phyloP scores from a whole-genome alignment of 1,140 invertebrate species.

The Scaptomyza hsui region DNA sequence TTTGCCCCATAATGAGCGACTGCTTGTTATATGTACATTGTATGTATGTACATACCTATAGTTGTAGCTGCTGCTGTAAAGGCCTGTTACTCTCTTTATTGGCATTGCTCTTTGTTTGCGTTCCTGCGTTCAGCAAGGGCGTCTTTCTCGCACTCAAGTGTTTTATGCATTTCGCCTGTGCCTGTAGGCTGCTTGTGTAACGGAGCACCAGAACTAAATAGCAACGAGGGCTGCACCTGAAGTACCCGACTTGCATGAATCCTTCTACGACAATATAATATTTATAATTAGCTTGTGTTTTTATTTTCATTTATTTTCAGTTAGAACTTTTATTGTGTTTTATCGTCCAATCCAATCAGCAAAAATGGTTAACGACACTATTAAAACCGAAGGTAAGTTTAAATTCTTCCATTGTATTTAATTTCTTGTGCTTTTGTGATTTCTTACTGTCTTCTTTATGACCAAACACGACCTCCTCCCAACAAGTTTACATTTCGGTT shows the following conservation, averaged over 20 bases:
- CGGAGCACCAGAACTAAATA: constrained; percentile 14
- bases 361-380: constrained; percentile 53
- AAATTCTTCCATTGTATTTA: constrained; percentile 1
- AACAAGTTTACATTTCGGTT: constrained; percentile 32
- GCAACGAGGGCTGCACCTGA: constrained; percentile 12
- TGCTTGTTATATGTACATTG: constrained; percentile 13
- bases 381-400: constrained; percentile 52
- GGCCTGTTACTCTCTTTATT: constrained; percentile 52
- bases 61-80: constrained; percentile 9
- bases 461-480: background rate
- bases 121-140: constrained; percentile 28
- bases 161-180: constrained; percentile 22
- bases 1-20: constrained; percentile 44
- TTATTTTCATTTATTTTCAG: constrained; percentile 9
- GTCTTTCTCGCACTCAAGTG: constrained; percentile 6
- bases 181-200: constrained; percentile 24
- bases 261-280: too few relatives aligned
- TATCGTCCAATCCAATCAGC: constrained; percentile 10
- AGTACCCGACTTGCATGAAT: background rate
- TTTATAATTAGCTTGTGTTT: background rate
- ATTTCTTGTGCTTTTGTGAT: background rate
- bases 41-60: background rate
- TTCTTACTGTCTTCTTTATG: constrained; percentile 17
- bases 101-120: constrained; percentile 46
- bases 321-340: constrained; percentile 2